Conservation (phyloP, 2,113 vertebrate species). For the Corydoras sp. region DNA sequence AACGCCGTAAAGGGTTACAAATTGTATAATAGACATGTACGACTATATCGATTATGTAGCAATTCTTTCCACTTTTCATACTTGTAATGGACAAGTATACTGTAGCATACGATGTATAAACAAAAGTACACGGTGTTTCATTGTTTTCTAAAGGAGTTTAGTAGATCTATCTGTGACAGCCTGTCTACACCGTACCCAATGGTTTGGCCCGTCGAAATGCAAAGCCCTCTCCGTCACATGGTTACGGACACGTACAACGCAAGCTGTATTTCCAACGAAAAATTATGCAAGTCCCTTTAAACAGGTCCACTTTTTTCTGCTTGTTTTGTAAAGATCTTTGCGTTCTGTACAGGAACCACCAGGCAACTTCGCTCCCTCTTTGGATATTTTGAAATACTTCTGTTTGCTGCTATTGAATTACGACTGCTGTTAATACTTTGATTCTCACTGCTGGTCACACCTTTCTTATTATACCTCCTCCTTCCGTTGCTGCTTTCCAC, state of each 20-base stretch:
- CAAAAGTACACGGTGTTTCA: slow-evolving; percentile 61
- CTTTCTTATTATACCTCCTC: slow-evolving; percentile 35
- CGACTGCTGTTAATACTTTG: slow-evolving; percentile 57
- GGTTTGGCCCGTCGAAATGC: slow-evolving; percentile 55
- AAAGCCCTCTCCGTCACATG: slow-evolving; percentile 56
- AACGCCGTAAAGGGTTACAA: slow-evolving; percentile 50
- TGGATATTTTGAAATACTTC: slow-evolving; percentile 60
- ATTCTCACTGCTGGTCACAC: slow-evolving; percentile 48
- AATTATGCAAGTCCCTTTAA: slow-evolving; percentile 78
- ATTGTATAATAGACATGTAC: slow-evolving; percentile 72
- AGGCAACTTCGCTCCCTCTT: slow-evolving; percentile 48
- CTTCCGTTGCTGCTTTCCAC: slow-evolving; percentile 23
- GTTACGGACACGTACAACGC: slow-evolving; percentile 50
- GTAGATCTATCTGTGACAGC: slow-evolving; percentile 68
- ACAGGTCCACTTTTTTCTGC: slow-evolving; percentile 52
- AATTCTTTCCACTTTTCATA: slow-evolving; percentile 75
- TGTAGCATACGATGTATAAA: slow-evolving; percentile 75
- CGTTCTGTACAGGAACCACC: slow-evolving; percentile 66
- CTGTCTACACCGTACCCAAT: slow-evolving; percentile 62
- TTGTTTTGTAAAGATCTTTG: slow-evolving; percentile 53
- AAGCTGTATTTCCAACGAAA: slow-evolving; percentile 52
- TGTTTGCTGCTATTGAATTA: slow-evolving; percentile 69
- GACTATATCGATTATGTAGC: slow-evolving; percentile 75
- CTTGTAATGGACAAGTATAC: slow-evolving; percentile 74
- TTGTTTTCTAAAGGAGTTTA: slow-evolving; percentile 63